A percentile compares a stretch with the other conserved stretches of the same genome.
phyloP scores from a whole-genome alignment of 1,140 invertebrate species.

The Holotrichia oblita region DNA sequence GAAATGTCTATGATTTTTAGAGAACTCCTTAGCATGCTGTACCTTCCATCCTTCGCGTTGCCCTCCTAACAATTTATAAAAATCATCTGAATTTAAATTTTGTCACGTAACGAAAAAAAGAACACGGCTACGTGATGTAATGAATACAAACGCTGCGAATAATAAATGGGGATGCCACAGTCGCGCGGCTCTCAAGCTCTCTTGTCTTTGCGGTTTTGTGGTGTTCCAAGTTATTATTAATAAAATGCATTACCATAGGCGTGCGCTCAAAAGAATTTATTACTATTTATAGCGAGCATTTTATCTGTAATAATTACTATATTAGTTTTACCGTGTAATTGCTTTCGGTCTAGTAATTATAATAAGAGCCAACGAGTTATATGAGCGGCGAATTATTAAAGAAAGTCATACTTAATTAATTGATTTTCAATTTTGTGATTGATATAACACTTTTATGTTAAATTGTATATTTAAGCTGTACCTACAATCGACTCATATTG shows the following conservation, averaged over 20 bases:
- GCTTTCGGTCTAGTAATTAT: not conserved
- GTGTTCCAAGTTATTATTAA: slow-evolving; percentile 22
- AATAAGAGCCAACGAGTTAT: not conserved
- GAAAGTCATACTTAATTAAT: not conserved
- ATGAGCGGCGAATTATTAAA: not conserved
- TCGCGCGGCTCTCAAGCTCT: slow-evolving; percentile 11
- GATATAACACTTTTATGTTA: not conserved
- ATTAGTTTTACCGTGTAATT: not conserved
- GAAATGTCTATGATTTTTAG: not conserved
- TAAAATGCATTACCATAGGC: not conserved
- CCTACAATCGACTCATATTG: no score
- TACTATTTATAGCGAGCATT: not conserved
- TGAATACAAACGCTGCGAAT: slow-evolving; percentile 33
- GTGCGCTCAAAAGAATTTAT: not conserved
- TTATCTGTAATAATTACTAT: not conserved
- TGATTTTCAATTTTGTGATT: not conserved
- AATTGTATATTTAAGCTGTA: not conserved
- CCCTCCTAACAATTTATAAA: slow-evolving; percentile 19
- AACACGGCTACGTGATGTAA: slow-evolving; percentile 31
- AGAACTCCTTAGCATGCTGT: not conserved
- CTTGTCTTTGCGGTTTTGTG: slow-evolving; percentile 32
- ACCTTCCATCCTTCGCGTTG: not conserved
- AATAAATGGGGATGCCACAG: slow-evolving; percentile 27
- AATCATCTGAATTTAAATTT: slow-evolving; percentile 33
- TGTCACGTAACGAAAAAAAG: slow-evolving; percentile 30